These are phyloP conservation scores for Lycaena phlaeas DNA, from an alignment of 2,888 invertebrate species.

Conservation along the genomic window DNA sequence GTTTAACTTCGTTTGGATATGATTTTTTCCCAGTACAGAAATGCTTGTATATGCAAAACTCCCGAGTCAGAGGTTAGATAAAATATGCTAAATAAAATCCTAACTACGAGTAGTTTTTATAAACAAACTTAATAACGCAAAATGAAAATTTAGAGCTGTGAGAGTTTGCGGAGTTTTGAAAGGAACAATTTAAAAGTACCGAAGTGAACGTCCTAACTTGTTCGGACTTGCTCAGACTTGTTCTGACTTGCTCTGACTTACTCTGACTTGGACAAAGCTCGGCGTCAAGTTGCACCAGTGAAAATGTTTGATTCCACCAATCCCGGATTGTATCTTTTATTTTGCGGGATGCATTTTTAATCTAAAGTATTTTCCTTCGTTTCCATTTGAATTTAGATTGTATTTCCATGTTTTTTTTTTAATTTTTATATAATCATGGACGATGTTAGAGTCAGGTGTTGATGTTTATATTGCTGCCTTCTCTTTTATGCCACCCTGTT, in stretches of 20 bases:
- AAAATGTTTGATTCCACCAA: slow-evolving; percentile 21
- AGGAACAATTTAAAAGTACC: slow-evolving; percentile 34
- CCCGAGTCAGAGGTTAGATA: no score
- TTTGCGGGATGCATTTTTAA: slow-evolving; percentile 11
- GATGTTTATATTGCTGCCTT: not conserved
- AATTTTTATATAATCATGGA: not conserved
- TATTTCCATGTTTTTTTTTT: not conserved
- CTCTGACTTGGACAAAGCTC: slow-evolving; percentile 28
- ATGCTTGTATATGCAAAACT: no score
- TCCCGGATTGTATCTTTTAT: slow-evolving; percentile 20
- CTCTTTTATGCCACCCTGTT: no score
- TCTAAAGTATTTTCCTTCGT: slow-evolving; percentile 15
- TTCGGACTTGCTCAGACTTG: slow-evolving; percentile 18
- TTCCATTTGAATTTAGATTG: not conserved
- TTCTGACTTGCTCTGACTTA: slow-evolving; percentile 28
- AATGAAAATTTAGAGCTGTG: slow-evolving; percentile 24
- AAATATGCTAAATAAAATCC: not conserved
- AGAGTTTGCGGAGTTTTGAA: slow-evolving; percentile 27
- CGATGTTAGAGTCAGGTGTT: not conserved
- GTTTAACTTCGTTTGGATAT: no score
- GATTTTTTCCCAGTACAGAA: no score
- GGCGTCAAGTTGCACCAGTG: slow-evolving; percentile 19
- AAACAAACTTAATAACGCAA: slow-evolving; percentile 23
- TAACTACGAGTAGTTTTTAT: not conserved
- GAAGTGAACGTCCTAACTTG: slow-evolving; percentile 29